phyloP scores from a whole-genome alignment of 2,797 vertebrate genomes.

The Pipistrellus pipistrellus region DNA sequence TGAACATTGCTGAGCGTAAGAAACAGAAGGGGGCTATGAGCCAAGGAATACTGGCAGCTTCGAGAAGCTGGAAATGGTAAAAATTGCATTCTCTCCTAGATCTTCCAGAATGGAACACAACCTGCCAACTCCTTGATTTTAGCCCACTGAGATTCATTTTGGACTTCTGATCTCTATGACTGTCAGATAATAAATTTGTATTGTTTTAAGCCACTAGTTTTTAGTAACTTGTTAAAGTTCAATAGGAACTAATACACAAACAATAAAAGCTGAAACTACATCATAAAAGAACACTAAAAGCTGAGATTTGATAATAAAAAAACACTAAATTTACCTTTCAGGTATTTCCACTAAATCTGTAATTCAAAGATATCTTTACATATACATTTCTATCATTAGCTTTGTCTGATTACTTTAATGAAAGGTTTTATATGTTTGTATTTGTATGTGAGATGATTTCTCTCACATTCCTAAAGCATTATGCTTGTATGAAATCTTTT shows the following conservation, averaged over 20 bases:
- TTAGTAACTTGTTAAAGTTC: background rate
- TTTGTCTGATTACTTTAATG: background rate
- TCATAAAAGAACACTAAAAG: background rate
- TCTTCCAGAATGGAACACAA: background rate
- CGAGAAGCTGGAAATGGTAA: background rate
- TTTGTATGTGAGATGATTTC: background rate
- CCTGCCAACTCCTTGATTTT: background rate
- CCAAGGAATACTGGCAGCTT: background rate
- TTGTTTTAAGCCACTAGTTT: background rate
- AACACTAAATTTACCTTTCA: background rate
- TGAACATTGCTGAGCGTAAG: background rate
- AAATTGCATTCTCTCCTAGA: background rate
- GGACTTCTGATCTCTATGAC: background rate
- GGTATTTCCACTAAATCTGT: background rate
- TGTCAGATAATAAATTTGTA: background rate
- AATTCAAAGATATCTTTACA: background rate
- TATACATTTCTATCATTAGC: background rate
- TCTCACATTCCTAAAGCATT: background rate
- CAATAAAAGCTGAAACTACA: background rate
- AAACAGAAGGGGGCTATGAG: background rate
- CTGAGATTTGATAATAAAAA: background rate
- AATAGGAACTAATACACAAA: constrained; percentile 11
- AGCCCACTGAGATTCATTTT: background rate
- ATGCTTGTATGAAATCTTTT: background rate
- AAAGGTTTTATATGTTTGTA: background rate